Conservation (phyloP, 2,797 vertebrate species). For the Poecile montanus region DNA sequence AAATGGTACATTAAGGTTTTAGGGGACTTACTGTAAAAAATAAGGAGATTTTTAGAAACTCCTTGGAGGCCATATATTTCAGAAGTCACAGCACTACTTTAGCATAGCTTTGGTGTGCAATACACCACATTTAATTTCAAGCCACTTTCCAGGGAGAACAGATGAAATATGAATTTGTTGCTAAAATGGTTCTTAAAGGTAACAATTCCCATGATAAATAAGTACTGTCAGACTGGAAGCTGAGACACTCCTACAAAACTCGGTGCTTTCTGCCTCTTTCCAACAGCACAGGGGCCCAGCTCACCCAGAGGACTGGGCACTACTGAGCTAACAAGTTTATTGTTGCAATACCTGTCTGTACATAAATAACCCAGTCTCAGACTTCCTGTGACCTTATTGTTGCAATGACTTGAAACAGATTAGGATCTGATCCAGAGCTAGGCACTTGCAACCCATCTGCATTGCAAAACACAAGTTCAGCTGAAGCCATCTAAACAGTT, state of each 20-base stretch:
- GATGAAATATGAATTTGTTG: neutral
- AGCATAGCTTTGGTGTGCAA: neutral
- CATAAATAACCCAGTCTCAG: neutral
- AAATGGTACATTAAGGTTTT: neutral
- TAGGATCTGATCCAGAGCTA: neutral
- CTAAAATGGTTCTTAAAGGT: neutral
- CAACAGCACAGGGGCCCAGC: neutral
- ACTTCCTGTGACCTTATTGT: neutral
- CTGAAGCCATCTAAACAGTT: slow-evolving; percentile 5
- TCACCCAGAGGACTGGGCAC: neutral
- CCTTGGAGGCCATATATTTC: neutral
- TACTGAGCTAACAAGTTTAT: neutral
- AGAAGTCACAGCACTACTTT: neutral
- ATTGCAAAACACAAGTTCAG: slow-evolving; percentile 33
- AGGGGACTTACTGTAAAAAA: neutral
- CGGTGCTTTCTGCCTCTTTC: neutral
- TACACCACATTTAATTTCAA: neutral
- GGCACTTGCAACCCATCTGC: neutral
- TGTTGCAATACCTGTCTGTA: neutral
- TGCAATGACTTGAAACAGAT: neutral
- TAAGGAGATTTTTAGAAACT: neutral
- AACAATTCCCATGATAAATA: neutral
- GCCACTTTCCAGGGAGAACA: neutral
- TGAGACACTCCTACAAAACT: neutral
- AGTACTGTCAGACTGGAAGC: neutral